Conservation (phyloP, 1,140 invertebrate genomes). For the Zaprionus taronus region DNA sequence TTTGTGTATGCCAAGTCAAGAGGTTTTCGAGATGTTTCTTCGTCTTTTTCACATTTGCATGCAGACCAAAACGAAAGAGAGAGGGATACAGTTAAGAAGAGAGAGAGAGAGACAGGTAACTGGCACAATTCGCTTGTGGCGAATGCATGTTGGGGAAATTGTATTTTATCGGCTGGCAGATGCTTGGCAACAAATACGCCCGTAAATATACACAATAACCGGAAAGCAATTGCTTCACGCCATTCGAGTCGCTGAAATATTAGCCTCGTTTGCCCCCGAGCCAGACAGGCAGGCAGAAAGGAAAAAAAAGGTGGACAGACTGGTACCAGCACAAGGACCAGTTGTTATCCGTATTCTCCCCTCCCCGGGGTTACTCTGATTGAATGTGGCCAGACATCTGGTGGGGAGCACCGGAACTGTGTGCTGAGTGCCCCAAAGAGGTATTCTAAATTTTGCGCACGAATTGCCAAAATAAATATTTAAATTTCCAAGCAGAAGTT, state of each 20-base stretch:
- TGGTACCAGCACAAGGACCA: conserved; percentile 19
- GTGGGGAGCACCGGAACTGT: conserved; percentile 1
- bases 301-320: neutral
- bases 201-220: conserved; percentile 67
- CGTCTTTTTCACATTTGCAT: neutral
- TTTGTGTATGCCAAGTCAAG: neutral
- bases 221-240: conserved; percentile 75
- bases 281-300: neutral
- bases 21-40: neutral
- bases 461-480: conserved; percentile 71
- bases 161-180: conserved; percentile 66
- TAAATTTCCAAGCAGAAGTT: conserved; percentile 52
- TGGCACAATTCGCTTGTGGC: conserved; percentile 38
- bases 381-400: conserved; percentile 55
- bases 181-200: conserved; percentile 53
- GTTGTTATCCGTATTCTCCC: conserved; percentile 14
- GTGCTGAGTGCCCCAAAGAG: conserved; percentile 23
- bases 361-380: conserved; percentile 38
- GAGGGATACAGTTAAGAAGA: neutral
- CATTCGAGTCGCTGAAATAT: conserved; percentile 75
- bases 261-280: conserved; percentile 66
- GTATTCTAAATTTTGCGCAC: conserved; percentile 47
- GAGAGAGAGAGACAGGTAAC: neutral
- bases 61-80: neutral
- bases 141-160: conserved; percentile 60